Evolutionary conservation across 1,140 invertebrate species (phyloP).

Genomic region (Trichonephila clavata): DNA sequence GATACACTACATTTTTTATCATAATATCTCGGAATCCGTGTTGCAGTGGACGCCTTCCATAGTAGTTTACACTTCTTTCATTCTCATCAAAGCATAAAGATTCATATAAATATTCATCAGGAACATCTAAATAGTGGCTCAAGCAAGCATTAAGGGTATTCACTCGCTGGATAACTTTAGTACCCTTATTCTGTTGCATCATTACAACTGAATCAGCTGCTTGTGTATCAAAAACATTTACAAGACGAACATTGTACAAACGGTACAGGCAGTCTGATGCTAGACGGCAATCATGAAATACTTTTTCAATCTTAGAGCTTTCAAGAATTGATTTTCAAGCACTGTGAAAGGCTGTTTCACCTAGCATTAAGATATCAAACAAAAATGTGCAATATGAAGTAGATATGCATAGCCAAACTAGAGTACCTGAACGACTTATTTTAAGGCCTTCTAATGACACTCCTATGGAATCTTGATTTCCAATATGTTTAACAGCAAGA

Average conservation of each 20-base stretch:
- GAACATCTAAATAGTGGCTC: not conserved
- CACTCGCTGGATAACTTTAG: not conserved
- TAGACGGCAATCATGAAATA: conserved; percentile 31
- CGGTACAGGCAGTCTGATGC: conserved; percentile 20
- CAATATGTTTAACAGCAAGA: not conserved
- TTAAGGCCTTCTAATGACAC: conserved; percentile 26
- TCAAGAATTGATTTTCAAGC: conserved; percentile 30
- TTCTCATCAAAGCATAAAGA: not conserved
- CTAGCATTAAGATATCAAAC: not conserved
- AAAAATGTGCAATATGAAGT: not conserved
- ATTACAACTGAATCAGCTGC: conserved; percentile 1
- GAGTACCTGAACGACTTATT: not conserved
- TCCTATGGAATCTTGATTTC: not conserved
- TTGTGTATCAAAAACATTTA: conserved; percentile 42
- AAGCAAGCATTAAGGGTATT: conserved; percentile 25
- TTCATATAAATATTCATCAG: conserved; percentile 12
- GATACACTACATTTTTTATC: conserved; percentile 33
- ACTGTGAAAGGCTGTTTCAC: not conserved
- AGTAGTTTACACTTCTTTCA: not conserved
- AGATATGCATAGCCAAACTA: not conserved
- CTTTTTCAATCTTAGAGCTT: not conserved
- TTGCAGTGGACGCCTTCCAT: not conserved
- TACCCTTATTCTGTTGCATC: not conserved
- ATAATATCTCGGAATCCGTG: not conserved
- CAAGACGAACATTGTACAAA: not conserved